phyloP scores from a whole-genome alignment of 1,140 invertebrate species.

The Cepaea nemoralis region DNA sequence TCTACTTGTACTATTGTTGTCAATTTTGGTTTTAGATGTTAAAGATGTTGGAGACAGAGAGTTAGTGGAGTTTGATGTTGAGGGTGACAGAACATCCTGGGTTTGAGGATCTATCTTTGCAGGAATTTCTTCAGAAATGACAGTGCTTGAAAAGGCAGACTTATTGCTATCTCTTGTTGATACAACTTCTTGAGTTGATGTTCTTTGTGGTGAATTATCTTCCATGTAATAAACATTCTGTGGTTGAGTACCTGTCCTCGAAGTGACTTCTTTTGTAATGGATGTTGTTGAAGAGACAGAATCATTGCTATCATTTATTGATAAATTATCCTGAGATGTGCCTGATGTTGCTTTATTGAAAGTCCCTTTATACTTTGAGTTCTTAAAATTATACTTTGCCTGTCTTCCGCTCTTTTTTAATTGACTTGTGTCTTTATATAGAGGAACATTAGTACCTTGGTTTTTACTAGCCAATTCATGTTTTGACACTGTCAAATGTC shows the following conservation, averaged over 20 bases:
- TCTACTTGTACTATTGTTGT: not conserved
- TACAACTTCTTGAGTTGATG: too few relatives aligned
- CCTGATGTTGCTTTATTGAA: not conserved
- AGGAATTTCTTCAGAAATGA: too few relatives aligned
- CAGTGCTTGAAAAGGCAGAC: too few relatives aligned
- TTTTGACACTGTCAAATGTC: conserved; percentile 48
- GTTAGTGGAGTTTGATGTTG: not conserved
- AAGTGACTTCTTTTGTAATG: not conserved
- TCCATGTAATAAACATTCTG: not conserved
- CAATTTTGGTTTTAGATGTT: not conserved
- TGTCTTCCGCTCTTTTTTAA: conserved; percentile 42
- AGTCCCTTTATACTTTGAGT: conserved; percentile 38
- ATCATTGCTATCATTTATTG: not conserved
- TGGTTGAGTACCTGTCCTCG: not conserved
- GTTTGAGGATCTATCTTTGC: too few relatives aligned
- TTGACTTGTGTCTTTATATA: conserved; percentile 53
- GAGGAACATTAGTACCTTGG: conserved; percentile 57
- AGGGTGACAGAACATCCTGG: too few relatives aligned
- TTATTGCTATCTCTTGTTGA: too few relatives aligned
- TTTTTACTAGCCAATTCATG: conserved; percentile 53
- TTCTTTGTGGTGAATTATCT: not conserved
- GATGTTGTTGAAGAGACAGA: not conserved
- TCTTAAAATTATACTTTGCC: conserved; percentile 46
- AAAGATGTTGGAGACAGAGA: not conserved
- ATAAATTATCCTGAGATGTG: conserved; percentile 15